These are phyloP conservation scores for Lagorchestes hirsutus DNA, from an alignment of 2,797 vertebrate species.

Conservation along the genomic window DNA sequence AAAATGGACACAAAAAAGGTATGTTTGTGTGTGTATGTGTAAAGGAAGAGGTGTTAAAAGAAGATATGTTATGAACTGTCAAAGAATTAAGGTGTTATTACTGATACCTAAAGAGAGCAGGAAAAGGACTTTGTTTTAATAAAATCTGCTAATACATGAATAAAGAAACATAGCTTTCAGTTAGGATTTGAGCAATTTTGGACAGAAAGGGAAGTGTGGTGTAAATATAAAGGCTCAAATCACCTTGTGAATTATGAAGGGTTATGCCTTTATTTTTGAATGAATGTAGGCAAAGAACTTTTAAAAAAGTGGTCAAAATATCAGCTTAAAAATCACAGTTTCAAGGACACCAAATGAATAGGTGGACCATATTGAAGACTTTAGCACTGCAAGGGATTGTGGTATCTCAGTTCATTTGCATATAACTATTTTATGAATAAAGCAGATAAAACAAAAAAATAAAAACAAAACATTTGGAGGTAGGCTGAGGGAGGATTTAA, in stretches of 20 bases:
- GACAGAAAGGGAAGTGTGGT: not conserved
- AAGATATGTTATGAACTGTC: not conserved
- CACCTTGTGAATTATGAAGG: not conserved
- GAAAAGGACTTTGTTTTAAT: not conserved
- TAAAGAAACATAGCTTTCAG: not conserved
- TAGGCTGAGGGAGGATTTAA: too few species aligned
- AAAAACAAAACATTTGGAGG: too few species aligned
- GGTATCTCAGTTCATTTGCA: not conserved
- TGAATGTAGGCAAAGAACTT: not conserved
- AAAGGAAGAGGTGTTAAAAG: not conserved
- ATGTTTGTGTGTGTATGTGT: not conserved
- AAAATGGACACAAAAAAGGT: not conserved
- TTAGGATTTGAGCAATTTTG: not conserved
- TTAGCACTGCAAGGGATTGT: not conserved
- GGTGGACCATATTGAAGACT: not conserved
- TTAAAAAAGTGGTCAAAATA: not conserved
- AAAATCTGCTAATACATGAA: not conserved
- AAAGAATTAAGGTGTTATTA: not conserved
- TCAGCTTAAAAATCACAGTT: not conserved
- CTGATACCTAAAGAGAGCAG: not conserved
- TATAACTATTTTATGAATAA: not conserved
- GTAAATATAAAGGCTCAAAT: not conserved
- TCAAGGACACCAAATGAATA: not conserved
- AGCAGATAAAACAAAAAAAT: not conserved
- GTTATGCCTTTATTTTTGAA: not conserved